Evolutionary conservation across 1,140 invertebrate species (phyloP).

Genomic region (Colletes gigas): DNA sequence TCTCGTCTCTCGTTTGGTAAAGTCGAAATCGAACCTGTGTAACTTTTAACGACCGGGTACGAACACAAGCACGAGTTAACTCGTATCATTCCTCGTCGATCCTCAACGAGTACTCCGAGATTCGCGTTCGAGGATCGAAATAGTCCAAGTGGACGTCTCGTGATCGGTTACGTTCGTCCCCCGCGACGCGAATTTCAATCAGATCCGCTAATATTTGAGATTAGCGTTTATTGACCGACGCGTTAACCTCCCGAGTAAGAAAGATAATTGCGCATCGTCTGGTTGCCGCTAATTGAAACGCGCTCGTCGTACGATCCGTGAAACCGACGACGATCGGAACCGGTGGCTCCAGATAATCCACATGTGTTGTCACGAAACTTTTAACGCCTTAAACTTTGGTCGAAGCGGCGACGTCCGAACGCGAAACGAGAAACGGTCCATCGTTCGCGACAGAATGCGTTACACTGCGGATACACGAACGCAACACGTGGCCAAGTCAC

Average conservation of each 20-base stretch:
- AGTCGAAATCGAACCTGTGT: constrained; percentile 19
- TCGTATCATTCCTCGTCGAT: background rate
- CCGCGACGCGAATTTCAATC: background rate
- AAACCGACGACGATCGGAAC: background rate
- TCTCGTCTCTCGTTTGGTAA: too few relatives aligned
- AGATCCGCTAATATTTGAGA: background rate
- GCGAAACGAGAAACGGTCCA: background rate
- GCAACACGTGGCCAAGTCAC: constrained; percentile 27
- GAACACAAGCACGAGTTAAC: background rate
- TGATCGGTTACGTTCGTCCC: background rate
- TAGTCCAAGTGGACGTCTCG: background rate
- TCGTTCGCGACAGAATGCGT: background rate
- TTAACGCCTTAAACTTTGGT: too few relatives aligned
- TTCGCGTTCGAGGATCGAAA: background rate
- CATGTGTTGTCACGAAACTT: too few relatives aligned
- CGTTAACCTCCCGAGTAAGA: constrained; percentile 20
- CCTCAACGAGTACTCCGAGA: too few relatives aligned
- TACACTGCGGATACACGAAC: background rate
- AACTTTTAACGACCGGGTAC: background rate
- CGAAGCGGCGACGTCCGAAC: too few relatives aligned
- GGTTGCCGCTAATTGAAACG: background rate
- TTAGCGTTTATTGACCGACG: background rate
- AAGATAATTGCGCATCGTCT: constrained; percentile 21
- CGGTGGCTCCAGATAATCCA: background rate
- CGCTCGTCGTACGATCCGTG: background rate